phyloP scores from a whole-genome alignment of 92 coral and sea anemone genomes.

The Zoanthus sansibaricus region DNA sequence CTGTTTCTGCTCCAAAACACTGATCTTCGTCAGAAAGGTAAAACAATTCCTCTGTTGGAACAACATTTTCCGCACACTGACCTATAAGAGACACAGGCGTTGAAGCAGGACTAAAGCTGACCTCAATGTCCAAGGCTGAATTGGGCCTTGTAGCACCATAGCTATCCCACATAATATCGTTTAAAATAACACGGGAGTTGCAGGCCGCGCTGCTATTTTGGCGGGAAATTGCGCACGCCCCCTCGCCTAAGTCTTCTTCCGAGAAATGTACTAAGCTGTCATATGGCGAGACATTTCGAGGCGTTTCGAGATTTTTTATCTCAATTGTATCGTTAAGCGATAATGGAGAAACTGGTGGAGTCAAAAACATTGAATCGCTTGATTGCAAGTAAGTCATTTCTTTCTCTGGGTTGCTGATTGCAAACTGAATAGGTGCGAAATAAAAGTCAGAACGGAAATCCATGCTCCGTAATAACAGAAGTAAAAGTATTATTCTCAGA shows the following conservation, averaged over 20 bases:
- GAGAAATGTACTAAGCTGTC: slow-evolving; percentile 35
- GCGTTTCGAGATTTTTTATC: background rate
- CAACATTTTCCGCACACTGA: slow-evolving; percentile 55
- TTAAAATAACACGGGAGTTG: slow-evolving; percentile 75
- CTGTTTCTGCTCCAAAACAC: background rate
- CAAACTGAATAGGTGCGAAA: slow-evolving; percentile 5
- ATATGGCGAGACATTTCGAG: background rate
- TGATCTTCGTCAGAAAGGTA: slow-evolving; percentile 26
- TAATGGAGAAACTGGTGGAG: slow-evolving; percentile 81
- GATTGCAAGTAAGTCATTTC: slow-evolving; percentile 46
- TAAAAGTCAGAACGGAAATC: background rate
- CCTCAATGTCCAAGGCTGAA: slow-evolving; percentile 81
- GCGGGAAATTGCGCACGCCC: slow-evolving; percentile 57
- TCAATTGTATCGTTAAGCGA: background rate
- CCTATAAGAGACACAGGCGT: slow-evolving; percentile 67
- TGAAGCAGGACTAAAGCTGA: slow-evolving; percentile 63
- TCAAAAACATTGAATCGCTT: slow-evolving; percentile 59
- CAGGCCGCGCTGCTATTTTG: slow-evolving; percentile 49
- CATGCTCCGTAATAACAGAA: background rate
- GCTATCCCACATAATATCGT: slow-evolving; percentile 92
- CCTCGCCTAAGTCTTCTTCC: slow-evolving; percentile 61
- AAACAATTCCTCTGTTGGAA: slow-evolving; percentile 68
- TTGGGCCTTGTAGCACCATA: slow-evolving; percentile 78
- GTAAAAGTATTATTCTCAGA: background rate
- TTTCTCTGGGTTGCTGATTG: slow-evolving; percentile 18